Conservation (phyloP, 2,113 vertebrate species). For the Marmota monax region DNA sequence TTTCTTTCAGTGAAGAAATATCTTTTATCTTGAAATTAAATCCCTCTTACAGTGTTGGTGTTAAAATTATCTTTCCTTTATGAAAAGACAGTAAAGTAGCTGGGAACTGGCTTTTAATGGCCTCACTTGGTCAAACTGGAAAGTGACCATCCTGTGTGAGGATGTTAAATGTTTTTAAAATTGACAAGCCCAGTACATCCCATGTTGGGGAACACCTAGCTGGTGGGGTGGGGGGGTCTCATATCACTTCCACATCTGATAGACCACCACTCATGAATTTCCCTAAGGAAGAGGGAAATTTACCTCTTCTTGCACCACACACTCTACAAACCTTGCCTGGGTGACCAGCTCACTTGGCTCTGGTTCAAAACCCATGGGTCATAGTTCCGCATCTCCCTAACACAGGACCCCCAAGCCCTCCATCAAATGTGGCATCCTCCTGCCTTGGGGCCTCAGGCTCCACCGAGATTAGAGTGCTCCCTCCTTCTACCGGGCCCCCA, state of each 20-base stretch:
- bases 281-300: not conserved
- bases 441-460: not conserved
- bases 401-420: not conserved
- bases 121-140: not conserved
- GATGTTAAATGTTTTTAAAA: not conserved
- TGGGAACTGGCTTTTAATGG: not conserved
- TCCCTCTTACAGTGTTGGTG: not conserved
- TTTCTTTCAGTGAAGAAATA: not conserved
- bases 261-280: not conserved
- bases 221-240: not conserved
- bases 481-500: not conserved
- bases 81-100: not conserved
- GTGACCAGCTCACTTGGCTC: not conserved
- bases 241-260: not conserved
- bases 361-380: not conserved
- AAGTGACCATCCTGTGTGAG: not conserved
- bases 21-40: not conserved
- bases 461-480: not conserved
- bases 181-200: not conserved
- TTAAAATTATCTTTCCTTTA: not conserved
- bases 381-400: rapidly evolving
- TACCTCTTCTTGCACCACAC: not conserved
- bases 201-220: not conserved
- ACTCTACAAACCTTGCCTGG: not conserved
- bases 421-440: not conserved